Conservation (phyloP, 1,140 invertebrate species). For the Macrocentrus cingulum region DNA sequence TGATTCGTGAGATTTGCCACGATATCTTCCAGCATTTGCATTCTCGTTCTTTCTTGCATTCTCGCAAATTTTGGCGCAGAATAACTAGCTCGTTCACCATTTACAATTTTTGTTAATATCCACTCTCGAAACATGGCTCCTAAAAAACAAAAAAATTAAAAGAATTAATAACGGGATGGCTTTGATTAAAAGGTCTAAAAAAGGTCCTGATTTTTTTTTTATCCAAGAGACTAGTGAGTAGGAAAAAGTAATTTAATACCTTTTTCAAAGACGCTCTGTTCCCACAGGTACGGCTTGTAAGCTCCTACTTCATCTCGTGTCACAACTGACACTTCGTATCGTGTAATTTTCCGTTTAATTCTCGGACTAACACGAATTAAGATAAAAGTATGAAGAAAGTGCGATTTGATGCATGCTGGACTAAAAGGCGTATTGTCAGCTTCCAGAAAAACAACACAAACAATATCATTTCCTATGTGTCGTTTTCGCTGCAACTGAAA, state of each 20-base stretch:
- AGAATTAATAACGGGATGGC: too few species aligned
- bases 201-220: too few species aligned
- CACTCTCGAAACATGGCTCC: conserved; percentile 82
- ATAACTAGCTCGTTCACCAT: conserved; percentile 94
- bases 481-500: conserved; percentile 84
- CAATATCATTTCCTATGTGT: conserved; percentile 97
- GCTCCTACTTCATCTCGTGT: conserved; percentile 96
- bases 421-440: conserved; percentile 90
- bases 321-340: conserved; percentile 91
- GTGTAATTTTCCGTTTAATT: conserved; percentile 80
- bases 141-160: conserved; percentile 25
- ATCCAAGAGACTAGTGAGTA: too few species aligned
- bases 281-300: conserved; percentile 94
- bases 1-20: conserved; percentile 93
- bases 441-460: conserved; percentile 92
- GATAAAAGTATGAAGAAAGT: conserved; percentile 91
- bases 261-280: conserved; percentile 91
- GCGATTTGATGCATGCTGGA: conserved; percentile 89
- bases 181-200: too few species aligned
- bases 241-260: too few species aligned
- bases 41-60: conserved; percentile 88
- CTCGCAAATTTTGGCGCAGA: conserved; percentile 95
- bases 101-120: conserved; percentile 95
- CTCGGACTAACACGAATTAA: conserved; percentile 82
- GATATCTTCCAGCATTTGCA: conserved; percentile 92